These are phyloP conservation scores for Philaenus spumarius DNA, from an alignment of 1,140 invertebrate genomes.

Conservation along the genomic window DNA sequence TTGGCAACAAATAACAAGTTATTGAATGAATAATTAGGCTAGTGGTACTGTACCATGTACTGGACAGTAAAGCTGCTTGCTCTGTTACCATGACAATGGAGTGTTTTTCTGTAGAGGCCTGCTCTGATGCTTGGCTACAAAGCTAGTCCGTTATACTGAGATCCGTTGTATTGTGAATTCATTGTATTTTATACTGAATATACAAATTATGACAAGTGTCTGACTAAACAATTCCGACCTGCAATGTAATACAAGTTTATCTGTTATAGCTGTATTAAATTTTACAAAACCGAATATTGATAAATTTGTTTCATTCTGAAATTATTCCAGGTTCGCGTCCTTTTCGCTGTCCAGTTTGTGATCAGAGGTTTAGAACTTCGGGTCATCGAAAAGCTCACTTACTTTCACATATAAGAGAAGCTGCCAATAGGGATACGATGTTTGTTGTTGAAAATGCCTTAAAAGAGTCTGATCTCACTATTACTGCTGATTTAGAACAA, in stretches of 20 bases:
- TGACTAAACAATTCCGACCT: slow-evolving; percentile 1
- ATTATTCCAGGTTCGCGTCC: slow-evolving; percentile 51
- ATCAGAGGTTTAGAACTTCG: slow-evolving; percentile 56
- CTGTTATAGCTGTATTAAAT: background rate
- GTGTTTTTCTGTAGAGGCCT: background rate
- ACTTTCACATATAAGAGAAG: slow-evolving; percentile 46
- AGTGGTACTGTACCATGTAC: background rate
- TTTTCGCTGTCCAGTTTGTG: slow-evolving; percentile 57
- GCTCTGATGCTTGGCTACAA: too few species aligned
- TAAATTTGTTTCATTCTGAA: background rate
- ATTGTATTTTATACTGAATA: background rate
- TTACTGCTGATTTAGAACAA: background rate
- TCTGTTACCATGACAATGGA: too few species aligned
- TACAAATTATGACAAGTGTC: background rate
- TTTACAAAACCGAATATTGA: slow-evolving; percentile 28
- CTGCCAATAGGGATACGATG: background rate
- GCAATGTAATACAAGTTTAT: slow-evolving; percentile 8
- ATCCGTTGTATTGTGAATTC: background rate
- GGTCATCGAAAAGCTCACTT: slow-evolving; percentile 60
- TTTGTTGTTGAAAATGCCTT: background rate
- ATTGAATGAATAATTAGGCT: background rate
- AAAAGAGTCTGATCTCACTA: background rate
- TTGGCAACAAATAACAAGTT: background rate
- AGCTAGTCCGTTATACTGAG: background rate
- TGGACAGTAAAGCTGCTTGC: background rate